phyloP scores from a whole-genome alignment of 1,140 invertebrate species.

The Goniozus legneri region DNA sequence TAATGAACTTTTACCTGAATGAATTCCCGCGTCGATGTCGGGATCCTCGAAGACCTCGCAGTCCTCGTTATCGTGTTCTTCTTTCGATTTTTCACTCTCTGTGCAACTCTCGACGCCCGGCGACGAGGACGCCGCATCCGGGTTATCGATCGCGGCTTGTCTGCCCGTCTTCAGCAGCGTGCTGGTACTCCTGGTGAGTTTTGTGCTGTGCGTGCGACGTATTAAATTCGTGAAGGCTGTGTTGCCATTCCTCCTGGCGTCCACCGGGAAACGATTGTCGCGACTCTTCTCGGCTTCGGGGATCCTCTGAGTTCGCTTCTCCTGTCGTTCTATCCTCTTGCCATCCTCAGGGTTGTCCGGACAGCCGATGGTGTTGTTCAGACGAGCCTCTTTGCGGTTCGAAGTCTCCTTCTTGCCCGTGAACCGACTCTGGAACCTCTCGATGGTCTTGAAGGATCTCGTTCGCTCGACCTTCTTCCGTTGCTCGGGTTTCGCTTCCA shows the following conservation, averaged over 20 bases:
- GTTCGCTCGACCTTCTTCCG: conserved; percentile 48
- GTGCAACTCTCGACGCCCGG: conserved; percentile 11
- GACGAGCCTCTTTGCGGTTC: conserved; percentile 29
- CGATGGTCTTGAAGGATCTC: conserved; percentile 51
- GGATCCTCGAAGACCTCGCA: conserved; percentile 39
- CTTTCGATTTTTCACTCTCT: conserved; percentile 12
- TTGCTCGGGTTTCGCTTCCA: conserved; percentile 14
- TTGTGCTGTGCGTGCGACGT: conserved; percentile 67
- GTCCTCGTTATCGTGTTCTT: conserved; percentile 21
- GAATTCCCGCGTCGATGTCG: conserved; percentile 61
- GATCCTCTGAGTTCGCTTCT: conserved; percentile 7
- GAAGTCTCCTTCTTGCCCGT: conserved; percentile 36
- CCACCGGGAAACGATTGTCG: background rate
- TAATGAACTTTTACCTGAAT: conserved; percentile 60
- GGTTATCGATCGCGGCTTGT: conserved; percentile 27
- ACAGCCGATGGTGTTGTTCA: conserved; percentile 38
- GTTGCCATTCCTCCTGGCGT: conserved; percentile 9
- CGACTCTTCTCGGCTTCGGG: background rate
- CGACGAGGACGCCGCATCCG: conserved; percentile 5
- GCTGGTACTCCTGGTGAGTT: conserved; percentile 62
- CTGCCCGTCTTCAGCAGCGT: conserved; percentile 31
- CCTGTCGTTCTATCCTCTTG: conserved; percentile 15
- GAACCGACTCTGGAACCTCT: conserved; percentile 47
- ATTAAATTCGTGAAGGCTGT: conserved; percentile 47
- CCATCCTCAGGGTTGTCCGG: conserved; percentile 21